Conservation (phyloP, 2,113 vertebrate species). For the Catharus minimus region DNA sequence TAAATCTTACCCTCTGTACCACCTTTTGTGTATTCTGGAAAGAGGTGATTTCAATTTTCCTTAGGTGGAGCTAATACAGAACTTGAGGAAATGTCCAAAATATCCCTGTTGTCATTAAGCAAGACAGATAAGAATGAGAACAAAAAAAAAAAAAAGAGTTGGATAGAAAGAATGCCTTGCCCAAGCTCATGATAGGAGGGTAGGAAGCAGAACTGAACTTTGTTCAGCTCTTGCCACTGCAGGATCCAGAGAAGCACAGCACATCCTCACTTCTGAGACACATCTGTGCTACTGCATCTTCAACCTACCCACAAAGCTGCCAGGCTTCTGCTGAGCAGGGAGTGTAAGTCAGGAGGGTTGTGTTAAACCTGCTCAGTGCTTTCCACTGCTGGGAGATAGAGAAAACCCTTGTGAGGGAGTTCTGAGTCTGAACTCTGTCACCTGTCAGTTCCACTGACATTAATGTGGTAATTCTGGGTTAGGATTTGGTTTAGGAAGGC, state of each 20-base stretch:
- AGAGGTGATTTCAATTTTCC: neutral
- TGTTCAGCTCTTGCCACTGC: neutral
- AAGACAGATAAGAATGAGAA: neutral
- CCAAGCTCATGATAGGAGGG: neutral
- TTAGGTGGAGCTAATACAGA: neutral
- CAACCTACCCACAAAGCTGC: neutral
- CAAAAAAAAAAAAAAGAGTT: neutral
- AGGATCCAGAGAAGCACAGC: neutral
- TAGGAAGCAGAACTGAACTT: neutral
- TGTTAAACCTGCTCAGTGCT: neutral
- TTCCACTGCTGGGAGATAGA: neutral
- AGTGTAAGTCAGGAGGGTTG: neutral
- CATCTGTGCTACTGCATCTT: neutral
- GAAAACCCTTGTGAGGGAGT: neutral
- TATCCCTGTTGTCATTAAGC: neutral
- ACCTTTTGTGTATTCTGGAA: neutral
- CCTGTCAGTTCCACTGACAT: conserved; percentile 9
- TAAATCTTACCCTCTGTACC: neutral
- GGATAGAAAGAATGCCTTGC: neutral
- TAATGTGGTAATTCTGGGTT: conserved; percentile 17
- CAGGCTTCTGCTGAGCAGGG: neutral
- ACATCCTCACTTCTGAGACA: neutral
- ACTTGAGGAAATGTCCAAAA: neutral
- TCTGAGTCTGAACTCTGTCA: conserved; percentile 3
- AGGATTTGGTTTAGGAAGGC: conserved; percentile 20